A percentile compares a stretch with the other conserved stretches of the same genome.
Evolutionary conservation across 2,888 invertebrate genomes (phyloP).

Genomic region (Hanleya hanleyi): DNA sequence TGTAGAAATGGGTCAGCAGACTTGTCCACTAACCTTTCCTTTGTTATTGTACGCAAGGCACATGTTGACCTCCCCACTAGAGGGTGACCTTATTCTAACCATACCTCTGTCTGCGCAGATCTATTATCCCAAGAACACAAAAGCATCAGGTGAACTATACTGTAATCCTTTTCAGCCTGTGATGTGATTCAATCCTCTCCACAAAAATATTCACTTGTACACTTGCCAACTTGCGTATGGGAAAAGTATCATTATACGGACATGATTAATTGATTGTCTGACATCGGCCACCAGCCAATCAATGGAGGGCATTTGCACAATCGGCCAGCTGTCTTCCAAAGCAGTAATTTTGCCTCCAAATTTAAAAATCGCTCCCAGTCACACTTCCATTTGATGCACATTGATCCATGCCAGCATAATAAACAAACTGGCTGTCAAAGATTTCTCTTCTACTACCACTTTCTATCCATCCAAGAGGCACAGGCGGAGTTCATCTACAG

Average conservation of each 20-base stretch:
- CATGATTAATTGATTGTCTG: constrained; percentile 57
- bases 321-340: constrained; percentile 47
- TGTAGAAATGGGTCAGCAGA: too few relatives aligned
- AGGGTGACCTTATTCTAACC: constrained; percentile 3
- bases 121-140: constrained; percentile 4
- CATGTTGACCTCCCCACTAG: neutral
- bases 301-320: constrained; percentile 41
- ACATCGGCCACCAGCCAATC: constrained; percentile 55
- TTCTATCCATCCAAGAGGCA: too few relatives aligned
- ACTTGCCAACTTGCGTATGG: neutral
- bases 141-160: neutral
- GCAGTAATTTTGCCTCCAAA: constrained; percentile 60
- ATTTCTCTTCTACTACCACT: too few relatives aligned
- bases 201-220: neutral
- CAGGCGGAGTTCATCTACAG: too few relatives aligned
- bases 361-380: constrained; percentile 48
- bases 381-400: constrained; percentile 1
- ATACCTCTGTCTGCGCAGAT: neutral
- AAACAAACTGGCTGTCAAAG: neutral
- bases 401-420: neutral
- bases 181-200: neutral
- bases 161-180: neutral
- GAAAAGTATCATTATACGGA: constrained; percentile 22
- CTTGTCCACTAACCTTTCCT: neutral
- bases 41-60: neutral